These are phyloP conservation scores for Rhynchophorus ferrugineus DNA, from an alignment of 1,140 invertebrate genomes.

Conservation along the genomic window DNA sequence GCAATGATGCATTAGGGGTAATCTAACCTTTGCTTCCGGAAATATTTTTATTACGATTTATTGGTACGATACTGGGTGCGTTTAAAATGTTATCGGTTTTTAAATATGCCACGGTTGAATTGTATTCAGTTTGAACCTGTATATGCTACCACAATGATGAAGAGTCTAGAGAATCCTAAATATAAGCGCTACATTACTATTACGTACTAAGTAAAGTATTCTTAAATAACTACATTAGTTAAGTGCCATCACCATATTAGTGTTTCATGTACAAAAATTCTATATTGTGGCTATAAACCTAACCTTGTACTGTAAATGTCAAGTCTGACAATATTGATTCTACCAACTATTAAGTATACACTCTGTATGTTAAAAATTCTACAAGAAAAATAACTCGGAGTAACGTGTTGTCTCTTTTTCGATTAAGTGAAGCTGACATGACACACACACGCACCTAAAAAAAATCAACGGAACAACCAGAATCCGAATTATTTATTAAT, in stretches of 20 bases:
- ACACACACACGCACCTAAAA: no score
- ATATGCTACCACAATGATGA: constrained; percentile 38
- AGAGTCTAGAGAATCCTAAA: constrained; percentile 26
- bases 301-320: constrained; percentile 39
- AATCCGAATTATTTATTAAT: no score
- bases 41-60: no score
- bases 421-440: not conserved
- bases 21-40: no score
- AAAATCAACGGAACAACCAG: no score
- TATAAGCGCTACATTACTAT: constrained; percentile 32
- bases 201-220: constrained; percentile 34
- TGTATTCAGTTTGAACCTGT: constrained; percentile 34
- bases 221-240: constrained; percentile 25
- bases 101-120: constrained; percentile 30
- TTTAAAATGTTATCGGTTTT: constrained; percentile 16
- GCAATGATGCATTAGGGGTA: no score
- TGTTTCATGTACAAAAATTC: constrained; percentile 38
- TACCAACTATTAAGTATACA: constrained; percentile 34
- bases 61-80: no score
- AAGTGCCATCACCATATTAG: constrained; percentile 40
- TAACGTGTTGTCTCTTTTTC: constrained; percentile 7
- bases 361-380: constrained; percentile 27
- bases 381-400: constrained; percentile 14
- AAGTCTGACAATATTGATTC: constrained; percentile 25
- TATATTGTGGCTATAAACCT: constrained; percentile 36